Evolutionary conservation across 2,797 vertebrate genomes (phyloP).

Genomic region (Hipposideros larvatus): DNA sequence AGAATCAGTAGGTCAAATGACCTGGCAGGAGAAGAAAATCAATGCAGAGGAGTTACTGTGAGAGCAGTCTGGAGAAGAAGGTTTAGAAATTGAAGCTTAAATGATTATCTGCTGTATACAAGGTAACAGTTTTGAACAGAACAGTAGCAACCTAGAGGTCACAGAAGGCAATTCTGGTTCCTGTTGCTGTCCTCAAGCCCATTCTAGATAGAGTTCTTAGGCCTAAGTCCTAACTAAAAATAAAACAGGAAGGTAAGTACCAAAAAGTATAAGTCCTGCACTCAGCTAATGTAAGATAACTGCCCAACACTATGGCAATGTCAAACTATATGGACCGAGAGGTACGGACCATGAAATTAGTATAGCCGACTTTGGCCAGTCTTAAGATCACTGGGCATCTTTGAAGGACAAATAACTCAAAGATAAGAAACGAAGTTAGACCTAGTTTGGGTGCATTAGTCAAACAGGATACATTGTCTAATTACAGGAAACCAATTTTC

Average conservation of each 20-base stretch:
- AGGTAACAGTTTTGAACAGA: not conserved
- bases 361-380: not conserved
- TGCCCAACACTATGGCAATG: not conserved
- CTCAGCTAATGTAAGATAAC: not conserved
- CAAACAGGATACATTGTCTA: not conserved
- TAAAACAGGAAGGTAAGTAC: not conserved
- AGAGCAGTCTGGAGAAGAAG: not conserved
- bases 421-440: slow-evolving; percentile 46
- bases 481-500: slow-evolving; percentile 6
- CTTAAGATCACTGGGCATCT: not conserved
- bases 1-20: not conserved
- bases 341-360: not conserved
- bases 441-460: not conserved
- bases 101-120: not conserved
- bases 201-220: not conserved
- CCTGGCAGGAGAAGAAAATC: not conserved
- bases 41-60: not conserved
- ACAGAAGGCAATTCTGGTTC: not conserved
- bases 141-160: not conserved
- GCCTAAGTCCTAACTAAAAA: not conserved
- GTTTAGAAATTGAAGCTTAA: not conserved
- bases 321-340: not conserved
- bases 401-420: slow-evolving; percentile 13
- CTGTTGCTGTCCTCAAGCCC: not conserved
- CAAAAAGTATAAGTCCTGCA: not conserved